These are phyloP conservation scores for Tipula lateralis DNA, from an alignment of 2,888 invertebrate genomes.

Conservation along the genomic window DNA sequence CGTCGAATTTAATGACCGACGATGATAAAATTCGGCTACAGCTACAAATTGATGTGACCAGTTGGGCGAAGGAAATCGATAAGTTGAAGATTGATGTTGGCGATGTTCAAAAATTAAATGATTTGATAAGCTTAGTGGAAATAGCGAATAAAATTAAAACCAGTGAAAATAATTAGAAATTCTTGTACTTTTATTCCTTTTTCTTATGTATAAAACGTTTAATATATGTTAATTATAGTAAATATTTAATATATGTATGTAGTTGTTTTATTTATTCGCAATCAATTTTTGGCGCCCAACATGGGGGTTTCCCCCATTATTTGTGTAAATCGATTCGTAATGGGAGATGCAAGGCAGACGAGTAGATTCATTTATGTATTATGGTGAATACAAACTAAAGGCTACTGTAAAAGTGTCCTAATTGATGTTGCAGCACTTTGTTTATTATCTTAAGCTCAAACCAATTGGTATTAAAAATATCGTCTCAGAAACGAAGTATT, in stretches of 20 bases:
- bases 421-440: too few species aligned
- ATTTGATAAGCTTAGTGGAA: slow-evolving; percentile 59
- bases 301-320: too few species aligned
- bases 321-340: too few species aligned
- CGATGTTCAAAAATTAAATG: slow-evolving; percentile 56
- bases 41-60: slow-evolving; percentile 76
- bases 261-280: too few species aligned
- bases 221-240: background rate
- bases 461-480: too few species aligned
- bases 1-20: slow-evolving; percentile 63
- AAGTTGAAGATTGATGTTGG: slow-evolving; percentile 54
- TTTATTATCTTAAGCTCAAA: too few species aligned
- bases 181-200: background rate
- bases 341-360: too few species aligned
- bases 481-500: too few species aligned
- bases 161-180: background rate
- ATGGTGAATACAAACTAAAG: too few species aligned
- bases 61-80: slow-evolving; percentile 62
- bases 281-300: background rate
- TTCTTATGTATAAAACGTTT: background rate
- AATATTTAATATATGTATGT: background rate
- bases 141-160: slow-evolving; percentile 54
- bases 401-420: too few species aligned
- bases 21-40: slow-evolving; percentile 93
- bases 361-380: too few species aligned